Evolutionary conservation across 2,113 vertebrate species (phyloP), one percentile per base, ranked within the genome.

Genomic region (Brienomyrus longianalis): DNA sequence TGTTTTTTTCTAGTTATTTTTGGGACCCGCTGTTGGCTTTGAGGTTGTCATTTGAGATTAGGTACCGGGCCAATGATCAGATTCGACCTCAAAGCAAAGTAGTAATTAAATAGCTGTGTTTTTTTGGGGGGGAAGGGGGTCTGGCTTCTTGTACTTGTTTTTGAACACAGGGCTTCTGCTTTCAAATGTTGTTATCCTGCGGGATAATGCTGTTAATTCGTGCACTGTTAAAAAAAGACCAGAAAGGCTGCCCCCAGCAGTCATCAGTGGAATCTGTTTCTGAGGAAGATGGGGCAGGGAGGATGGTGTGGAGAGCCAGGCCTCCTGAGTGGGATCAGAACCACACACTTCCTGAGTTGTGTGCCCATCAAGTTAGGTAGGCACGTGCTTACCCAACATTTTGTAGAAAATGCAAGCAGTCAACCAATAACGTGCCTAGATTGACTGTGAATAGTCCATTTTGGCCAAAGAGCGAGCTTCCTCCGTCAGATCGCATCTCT

Each of bases 31-130:
- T 62, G 87, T 45, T 45, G 87, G 52, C 87, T 62, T 35, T 88
- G 87, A 17, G 54, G 54, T 88, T 88, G 52, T 62, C 87, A 66
- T 62, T 43, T 88, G 52, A 88, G 52, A 88, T 62, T 62, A 88
- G 56, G 54, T 21, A 35, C 31, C 23, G 56, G 54, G 23, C 39
- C 35, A 88, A 45, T 66, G 52, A 21, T 19, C 50, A 52, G 86
- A 62, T 39, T 43, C 35, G 6, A 88, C 17, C 43, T 88, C 56
- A 39, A 35, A 66, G 54, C 17, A 3, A 11, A 88, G 54, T 54
- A 62, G 35, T 45, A 62, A 88, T 62, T 54, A 88, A 59, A 66
- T 62, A 23, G 45, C 83, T 23, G 45, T 23, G 45, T 45, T 10
- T 48, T 19, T 48, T 19, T 13, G 3, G 39, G 43, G 39, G 80